Conservation (phyloP, 2,113 vertebrate genomes). For the Rhinichthys klamathensis region DNA sequence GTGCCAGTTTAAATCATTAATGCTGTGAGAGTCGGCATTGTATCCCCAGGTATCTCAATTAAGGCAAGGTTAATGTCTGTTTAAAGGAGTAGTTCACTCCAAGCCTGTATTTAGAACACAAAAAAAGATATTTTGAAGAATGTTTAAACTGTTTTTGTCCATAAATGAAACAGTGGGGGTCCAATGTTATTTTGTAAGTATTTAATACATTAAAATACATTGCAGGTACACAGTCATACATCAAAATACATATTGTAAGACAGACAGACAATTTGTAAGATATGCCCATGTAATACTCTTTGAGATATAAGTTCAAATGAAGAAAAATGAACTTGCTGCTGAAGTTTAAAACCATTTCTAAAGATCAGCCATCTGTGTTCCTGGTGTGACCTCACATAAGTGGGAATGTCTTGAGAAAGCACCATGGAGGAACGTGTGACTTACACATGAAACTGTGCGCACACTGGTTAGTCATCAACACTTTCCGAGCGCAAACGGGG, state of each 20-base stretch:
- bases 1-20: conserved; percentile 1
- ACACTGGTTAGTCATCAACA: conserved; percentile 43
- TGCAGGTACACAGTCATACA: no score
- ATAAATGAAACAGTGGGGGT: no score
- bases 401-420: conserved; percentile 54
- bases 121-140: neutral
- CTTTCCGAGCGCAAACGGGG: conserved; percentile 14
- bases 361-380: conserved; percentile 55
- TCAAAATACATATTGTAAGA: no score
- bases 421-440: conserved; percentile 37
- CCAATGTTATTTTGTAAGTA: no score
- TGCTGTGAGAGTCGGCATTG: neutral
- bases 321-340: neutral
- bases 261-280: neutral
- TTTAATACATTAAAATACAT: no score
- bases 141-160: neutral
- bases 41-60: neutral
- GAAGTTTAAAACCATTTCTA: conserved; percentile 32
- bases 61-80: neutral
- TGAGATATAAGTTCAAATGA: neutral
- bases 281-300: neutral
- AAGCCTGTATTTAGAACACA: neutral
- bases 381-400: conserved; percentile 50
- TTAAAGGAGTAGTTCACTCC: neutral
- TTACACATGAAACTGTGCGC: conserved; percentile 46